Conservation (phyloP, 2,888 invertebrate genomes). For the Xylota segnis region DNA sequence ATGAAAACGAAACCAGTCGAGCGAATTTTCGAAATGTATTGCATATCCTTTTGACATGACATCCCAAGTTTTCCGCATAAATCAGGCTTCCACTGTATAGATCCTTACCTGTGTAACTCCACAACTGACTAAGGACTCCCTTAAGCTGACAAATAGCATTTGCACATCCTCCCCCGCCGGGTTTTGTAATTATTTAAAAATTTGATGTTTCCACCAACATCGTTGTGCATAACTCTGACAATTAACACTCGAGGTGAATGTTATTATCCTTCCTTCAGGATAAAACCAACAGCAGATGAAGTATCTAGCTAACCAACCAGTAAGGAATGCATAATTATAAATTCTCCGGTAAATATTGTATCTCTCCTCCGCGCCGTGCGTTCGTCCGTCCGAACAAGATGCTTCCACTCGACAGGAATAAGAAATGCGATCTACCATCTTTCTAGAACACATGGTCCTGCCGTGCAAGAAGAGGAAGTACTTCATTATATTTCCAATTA, state of each 20-base stretch:
- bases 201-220: neutral
- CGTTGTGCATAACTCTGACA: slow-evolving; percentile 3
- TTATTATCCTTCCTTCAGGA: neutral
- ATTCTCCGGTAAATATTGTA: slow-evolving; percentile 12
- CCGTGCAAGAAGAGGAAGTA: slow-evolving; percentile 9
- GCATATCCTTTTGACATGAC: too few species aligned
- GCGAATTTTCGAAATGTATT: too few species aligned
- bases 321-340: slow-evolving; percentile 1
- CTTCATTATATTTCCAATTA: slow-evolving; percentile 69
- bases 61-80: too few species aligned
- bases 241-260: neutral
- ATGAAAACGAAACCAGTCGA: too few species aligned
- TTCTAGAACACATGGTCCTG: neutral
- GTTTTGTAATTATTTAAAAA: neutral
- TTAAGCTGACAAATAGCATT: neutral
- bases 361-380: neutral
- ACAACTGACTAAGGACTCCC: neutral
- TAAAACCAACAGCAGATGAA: neutral
- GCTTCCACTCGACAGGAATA: neutral
- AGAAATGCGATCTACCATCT: neutral
- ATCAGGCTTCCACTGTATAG: too few species aligned
- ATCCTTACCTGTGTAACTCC: neutral
- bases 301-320: neutral
- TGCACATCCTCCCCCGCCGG: neutral
- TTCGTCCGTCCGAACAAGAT: neutral